Percentiles rank a stretch among this genome's conserved stretches.
Evolutionary conservation across 2,113 vertebrate species (phyloP).

Genomic region (Cryptoleucopteryx plumbea): DNA sequence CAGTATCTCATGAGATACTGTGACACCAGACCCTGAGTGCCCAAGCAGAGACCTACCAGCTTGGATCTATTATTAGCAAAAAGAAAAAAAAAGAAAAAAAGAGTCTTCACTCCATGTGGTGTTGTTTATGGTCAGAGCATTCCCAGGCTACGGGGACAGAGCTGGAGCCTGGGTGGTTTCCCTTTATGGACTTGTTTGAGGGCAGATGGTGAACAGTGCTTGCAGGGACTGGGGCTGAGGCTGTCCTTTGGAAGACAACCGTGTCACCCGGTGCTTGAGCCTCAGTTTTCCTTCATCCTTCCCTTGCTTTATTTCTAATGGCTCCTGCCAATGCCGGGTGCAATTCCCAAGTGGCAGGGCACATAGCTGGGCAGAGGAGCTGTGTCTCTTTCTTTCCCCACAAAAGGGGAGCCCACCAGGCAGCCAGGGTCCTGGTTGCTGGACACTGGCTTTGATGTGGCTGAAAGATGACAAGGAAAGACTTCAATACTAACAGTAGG

Average conservation of each 20-base stretch:
- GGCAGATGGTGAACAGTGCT: not conserved
- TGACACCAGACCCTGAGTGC: not conserved
- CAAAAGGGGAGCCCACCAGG: not conserved
- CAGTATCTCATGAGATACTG: conserved; percentile 5
- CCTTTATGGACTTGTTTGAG: conserved; percentile 45
- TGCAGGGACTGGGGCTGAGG: not conserved
- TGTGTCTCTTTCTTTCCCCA: fast-evolving
- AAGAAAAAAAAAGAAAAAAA: not conserved
- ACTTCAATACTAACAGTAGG: not conserved
- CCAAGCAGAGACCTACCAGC: not conserved
- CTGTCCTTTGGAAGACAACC: not conserved
- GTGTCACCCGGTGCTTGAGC: not conserved
- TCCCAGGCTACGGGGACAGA: conserved; percentile 14
- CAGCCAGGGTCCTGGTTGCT: not conserved
- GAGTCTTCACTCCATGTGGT: not conserved
- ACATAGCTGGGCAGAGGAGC: not conserved
- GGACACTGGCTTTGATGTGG: not conserved
- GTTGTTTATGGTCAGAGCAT: conserved; percentile 1
- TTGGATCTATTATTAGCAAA: conserved; percentile 35
- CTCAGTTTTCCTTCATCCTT: not conserved
- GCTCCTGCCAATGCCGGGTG: not conserved
- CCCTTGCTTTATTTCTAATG: not conserved
- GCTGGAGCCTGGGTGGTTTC: conserved; percentile 17
- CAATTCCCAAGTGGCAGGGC: not conserved
- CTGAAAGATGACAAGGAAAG: not conserved